Conservation (phyloP, 2,797 vertebrate species). For the Phrynocephalus forsythii region DNA sequence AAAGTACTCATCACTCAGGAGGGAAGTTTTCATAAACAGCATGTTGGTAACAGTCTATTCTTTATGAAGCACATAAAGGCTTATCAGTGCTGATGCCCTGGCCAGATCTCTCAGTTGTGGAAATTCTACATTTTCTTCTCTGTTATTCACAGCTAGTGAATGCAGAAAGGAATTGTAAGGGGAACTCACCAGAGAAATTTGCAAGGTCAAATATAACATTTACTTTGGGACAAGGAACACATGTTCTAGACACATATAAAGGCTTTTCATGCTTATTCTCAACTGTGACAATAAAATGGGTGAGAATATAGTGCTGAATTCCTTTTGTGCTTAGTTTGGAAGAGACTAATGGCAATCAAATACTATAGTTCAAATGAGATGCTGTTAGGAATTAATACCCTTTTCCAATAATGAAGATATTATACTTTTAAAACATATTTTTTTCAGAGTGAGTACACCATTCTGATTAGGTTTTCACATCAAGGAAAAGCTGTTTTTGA, state of each 20-base stretch:
- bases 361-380: neutral
- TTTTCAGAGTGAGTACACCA: too few relatives aligned
- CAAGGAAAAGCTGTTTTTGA: too few relatives aligned
- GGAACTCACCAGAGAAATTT: neutral
- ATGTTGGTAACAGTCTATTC: slow-evolving; percentile 49
- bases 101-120: neutral
- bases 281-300: neutral
- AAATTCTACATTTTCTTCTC: neutral
- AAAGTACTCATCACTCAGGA: slow-evolving; percentile 62
- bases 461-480: too few relatives aligned
- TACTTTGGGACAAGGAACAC: neutral
- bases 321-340: neutral
- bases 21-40: slow-evolving; percentile 67
- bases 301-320: neutral
- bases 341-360: neutral
- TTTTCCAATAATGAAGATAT: neutral
- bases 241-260: neutral
- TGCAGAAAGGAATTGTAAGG: neutral
- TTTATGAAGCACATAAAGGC: slow-evolving; percentile 3
- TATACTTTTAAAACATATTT: too few relatives aligned
- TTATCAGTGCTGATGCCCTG: slow-evolving; percentile 26
- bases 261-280: neutral
- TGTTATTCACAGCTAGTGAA: slow-evolving; percentile 1
- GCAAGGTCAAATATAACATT: neutral
- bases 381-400: neutral